phyloP scores from a whole-genome alignment of 2,797 vertebrate species.

The Alca torda region DNA sequence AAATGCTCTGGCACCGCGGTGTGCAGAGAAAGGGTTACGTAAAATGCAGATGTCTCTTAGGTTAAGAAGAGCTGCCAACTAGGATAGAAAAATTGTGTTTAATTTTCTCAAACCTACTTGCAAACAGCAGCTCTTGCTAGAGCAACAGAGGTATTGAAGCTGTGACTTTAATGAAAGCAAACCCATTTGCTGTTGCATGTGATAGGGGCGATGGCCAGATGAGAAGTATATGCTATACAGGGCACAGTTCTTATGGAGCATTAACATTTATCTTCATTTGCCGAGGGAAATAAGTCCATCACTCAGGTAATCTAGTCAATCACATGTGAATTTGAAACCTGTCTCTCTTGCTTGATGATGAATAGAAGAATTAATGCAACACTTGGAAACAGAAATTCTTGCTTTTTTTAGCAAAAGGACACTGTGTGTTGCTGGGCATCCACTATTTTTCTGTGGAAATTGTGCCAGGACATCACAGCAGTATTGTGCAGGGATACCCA shows the following conservation, averaged over 20 bases:
- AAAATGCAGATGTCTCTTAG: not conserved
- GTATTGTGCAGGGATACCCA: fast-evolving
- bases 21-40: not conserved
- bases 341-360: not conserved
- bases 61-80: not conserved
- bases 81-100: not conserved
- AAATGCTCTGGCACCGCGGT: not conserved
- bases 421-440: not conserved
- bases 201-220: not conserved
- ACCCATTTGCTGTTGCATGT: not conserved
- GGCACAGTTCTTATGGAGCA: not conserved
- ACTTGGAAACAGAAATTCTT: not conserved
- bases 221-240: not conserved
- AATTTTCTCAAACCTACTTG: not conserved
- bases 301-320: not conserved
- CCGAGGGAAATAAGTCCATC: not conserved
- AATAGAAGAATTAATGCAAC: not conserved
- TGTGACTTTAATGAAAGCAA: not conserved
- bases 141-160: not conserved
- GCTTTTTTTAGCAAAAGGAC: not conserved
- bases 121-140: not conserved
- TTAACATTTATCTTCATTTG: not conserved
- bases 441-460: not conserved
- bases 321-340: not conserved
- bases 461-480: not conserved